These are phyloP conservation scores for Parnassius glacialis DNA, from an alignment of 2,888 invertebrate genomes.

Conservation along the genomic window DNA sequence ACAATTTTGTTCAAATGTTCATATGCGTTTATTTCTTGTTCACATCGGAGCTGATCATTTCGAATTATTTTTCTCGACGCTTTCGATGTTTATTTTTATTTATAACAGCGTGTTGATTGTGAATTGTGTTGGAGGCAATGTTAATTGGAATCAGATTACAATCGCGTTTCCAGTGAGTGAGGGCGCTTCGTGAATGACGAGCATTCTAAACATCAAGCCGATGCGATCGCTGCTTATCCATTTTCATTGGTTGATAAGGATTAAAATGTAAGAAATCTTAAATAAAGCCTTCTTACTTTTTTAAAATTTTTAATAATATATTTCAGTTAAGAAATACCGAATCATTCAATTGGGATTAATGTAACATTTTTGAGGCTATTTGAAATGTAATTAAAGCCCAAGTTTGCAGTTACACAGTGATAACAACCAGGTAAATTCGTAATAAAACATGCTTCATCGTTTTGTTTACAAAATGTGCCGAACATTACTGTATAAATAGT, in stretches of 20 bases:
- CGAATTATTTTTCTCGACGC: conserved; percentile 15
- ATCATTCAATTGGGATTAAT: no score
- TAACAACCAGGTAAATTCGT: not conserved
- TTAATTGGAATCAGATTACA: conserved; percentile 35
- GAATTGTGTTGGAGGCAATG: conserved; percentile 26
- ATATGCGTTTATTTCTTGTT: conserved; percentile 10
- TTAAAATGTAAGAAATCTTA: no score
- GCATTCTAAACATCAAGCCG: conserved; percentile 30
- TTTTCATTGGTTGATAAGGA: conserved; percentile 10
- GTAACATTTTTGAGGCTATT: no score
- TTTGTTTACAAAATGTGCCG: not conserved
- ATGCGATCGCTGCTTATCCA: conserved; percentile 8
- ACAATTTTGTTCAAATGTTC: not conserved
- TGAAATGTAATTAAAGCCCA: no score
- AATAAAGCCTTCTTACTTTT: no score
- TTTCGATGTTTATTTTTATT: conserved; percentile 22
- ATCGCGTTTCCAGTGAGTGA: conserved; percentile 45
- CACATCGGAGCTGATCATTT: conserved; percentile 9
- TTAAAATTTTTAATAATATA: no score
- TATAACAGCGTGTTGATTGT: conserved; percentile 22
- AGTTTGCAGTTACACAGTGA: no score
- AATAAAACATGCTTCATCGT: not conserved
- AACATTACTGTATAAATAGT: not conserved
- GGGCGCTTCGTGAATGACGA: conserved; percentile 38
- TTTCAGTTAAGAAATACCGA: no score